These are phyloP conservation scores for Mormyrops attenuatus DNA, from an alignment of 2,797 vertebrate species.

Conservation along the genomic window DNA sequence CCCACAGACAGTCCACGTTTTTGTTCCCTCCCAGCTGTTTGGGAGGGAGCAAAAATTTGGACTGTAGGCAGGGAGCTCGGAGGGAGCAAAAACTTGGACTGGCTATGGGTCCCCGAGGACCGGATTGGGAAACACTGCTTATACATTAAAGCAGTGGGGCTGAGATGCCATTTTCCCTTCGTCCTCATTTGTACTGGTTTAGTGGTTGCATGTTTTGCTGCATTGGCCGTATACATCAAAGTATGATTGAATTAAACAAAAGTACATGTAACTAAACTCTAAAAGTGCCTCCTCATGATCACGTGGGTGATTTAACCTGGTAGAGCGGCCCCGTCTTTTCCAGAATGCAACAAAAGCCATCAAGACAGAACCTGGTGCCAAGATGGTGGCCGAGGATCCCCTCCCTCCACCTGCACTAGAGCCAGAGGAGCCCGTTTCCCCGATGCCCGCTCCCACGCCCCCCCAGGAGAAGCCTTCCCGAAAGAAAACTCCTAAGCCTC, in stretches of 20 bases:
- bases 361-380: slow-evolving; percentile 75
- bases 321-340: neutral
- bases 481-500: slow-evolving; percentile 66
- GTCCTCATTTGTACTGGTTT: neutral
- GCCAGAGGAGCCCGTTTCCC: slow-evolving; percentile 75
- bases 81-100: neutral
- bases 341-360: slow-evolving; percentile 81
- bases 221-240: neutral
- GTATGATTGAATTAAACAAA: neutral
- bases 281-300: slow-evolving; percentile 32
- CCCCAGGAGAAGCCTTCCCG: slow-evolving; percentile 67
- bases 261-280: neutral
- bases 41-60: neutral
- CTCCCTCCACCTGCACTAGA: slow-evolving; percentile 59
- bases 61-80: neutral
- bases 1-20: neutral
- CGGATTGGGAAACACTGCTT: neutral
- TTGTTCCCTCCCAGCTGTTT: neutral
- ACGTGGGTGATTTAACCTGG: neutral
- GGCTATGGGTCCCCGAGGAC: neutral
- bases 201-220: neutral
- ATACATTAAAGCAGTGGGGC: neutral
- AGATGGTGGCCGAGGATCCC: slow-evolving; percentile 64
- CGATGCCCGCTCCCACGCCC: slow-evolving; percentile 72
- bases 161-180: neutral